Evolutionary conservation across 2,113 vertebrate genomes (phyloP).

Genomic region (Hydrochoerus hydrochaeris): DNA sequence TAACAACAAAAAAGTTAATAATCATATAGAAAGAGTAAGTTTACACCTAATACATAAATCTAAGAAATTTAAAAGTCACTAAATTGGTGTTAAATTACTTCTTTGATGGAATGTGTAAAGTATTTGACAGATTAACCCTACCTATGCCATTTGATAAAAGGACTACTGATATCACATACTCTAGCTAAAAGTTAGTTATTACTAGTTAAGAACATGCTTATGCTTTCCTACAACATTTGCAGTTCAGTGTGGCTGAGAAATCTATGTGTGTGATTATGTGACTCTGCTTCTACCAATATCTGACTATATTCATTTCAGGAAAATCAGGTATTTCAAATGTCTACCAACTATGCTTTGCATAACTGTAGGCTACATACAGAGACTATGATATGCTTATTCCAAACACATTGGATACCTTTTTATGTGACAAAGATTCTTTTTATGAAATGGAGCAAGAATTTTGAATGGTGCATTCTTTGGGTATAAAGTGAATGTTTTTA

Average conservation of each 20-base stretch:
- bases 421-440: not conserved
- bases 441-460: not conserved
- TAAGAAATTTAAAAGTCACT: not conserved
- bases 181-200: not conserved
- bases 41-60: not conserved
- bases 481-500: not conserved
- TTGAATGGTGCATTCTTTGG: not conserved
- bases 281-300: not conserved
- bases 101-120: not conserved
- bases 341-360: not conserved
- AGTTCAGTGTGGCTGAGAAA: not conserved
- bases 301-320: not conserved
- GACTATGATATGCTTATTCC: not conserved
- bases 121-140: not conserved
- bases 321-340: not conserved
- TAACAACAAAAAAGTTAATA: conserved; percentile 7
- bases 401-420: not conserved
- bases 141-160: not conserved
- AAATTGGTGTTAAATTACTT: not conserved
- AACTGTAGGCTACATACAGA: not conserved
- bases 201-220: not conserved
- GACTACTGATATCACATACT: not conserved
- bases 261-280: not conserved
- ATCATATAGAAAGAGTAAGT: not conserved
- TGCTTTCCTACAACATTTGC: not conserved